Base-by-base conservation (phyloP, 2,888 invertebrate genomes). In the Perdita meconis region DNA sequence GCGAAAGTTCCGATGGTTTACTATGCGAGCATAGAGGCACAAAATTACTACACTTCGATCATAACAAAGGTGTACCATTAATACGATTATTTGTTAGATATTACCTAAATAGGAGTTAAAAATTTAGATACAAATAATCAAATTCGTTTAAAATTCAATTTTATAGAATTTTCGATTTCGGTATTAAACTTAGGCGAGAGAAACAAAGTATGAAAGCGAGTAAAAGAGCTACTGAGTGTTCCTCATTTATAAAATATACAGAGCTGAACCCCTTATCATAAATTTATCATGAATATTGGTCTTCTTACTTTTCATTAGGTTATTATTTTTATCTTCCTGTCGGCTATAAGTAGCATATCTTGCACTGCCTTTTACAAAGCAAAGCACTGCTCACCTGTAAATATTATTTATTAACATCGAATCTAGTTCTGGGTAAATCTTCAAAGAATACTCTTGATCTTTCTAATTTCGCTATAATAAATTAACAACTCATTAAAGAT, bases 1-100 rank as follows among this genome's bases (percentile, higher is more conserved):
- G 94, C 1, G 95, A 95, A 81, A 94, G 93, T 78, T 94, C 93
- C 1, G 95, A 94, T 83, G 91, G 93, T 82, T 83, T 93, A 4
- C 50, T 90, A n/a, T 94, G 95, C 76, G 94, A 94, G 50, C 95
- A 95, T 88, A 93, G 93, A 76, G 94, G 93, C 53, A 94, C 94
- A 2, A 93, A 93, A 82, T 90, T 93, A 1, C 89, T 95, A 34
- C 93, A 94, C 82, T 95, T 95, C 86, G 89, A 90, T 44, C 93
- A 93, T 78, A 93, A 90, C 78, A 93, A 93, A 90, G 78, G 77
- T 76, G 42, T 30, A 8, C 1, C 51, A 2, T 50, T 38, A 19
- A 47, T 44, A 51, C 6, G 12, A 40, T 55, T 36, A 44, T 55
- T 63, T 26, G 1, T 47, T 42, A 51, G 6, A n/a, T 47, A 13